These are phyloP conservation scores for Numenius arquata DNA, from an alignment of 2,113 vertebrate genomes.

Conservation along the genomic window DNA sequence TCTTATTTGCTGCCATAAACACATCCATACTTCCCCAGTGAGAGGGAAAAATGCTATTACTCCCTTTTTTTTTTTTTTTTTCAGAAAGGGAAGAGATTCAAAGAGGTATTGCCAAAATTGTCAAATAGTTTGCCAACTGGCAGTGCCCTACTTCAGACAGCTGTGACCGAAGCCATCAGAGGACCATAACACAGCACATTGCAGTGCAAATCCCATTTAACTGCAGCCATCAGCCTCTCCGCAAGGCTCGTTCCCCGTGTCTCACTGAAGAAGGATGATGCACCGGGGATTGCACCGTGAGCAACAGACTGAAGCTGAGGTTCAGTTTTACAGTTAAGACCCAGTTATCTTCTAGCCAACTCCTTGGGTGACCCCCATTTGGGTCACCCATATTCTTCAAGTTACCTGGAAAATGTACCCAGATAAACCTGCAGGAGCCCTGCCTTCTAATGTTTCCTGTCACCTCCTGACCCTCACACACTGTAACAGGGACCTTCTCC, in stretches of 20 bases:
- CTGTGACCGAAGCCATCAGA: not conserved
- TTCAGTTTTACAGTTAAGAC: not conserved
- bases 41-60: not conserved
- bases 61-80: not conserved
- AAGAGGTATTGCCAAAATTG: not conserved
- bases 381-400: not conserved
- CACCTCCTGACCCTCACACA: not conserved
- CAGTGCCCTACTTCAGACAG: not conserved
- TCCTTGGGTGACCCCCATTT: not conserved
- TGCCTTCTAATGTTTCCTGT: not conserved
- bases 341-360: not conserved
- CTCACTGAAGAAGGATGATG: not conserved
- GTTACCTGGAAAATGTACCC: not conserved
- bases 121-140: not conserved
- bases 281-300: not conserved
- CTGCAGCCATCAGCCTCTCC: rapidly evolving
- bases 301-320: not conserved
- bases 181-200: not conserved
- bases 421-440: not conserved
- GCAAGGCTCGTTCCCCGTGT: not conserved
- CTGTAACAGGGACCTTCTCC: not conserved
- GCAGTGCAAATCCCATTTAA: not conserved
- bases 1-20: not conserved
- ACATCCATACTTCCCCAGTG: not conserved
- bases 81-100: not conserved